Percentiles rank a stretch among this genome's conserved stretches.
Evolutionary conservation across 2,797 vertebrate genomes (phyloP).

Genomic region (Coranthus polyacanthus): DNA sequence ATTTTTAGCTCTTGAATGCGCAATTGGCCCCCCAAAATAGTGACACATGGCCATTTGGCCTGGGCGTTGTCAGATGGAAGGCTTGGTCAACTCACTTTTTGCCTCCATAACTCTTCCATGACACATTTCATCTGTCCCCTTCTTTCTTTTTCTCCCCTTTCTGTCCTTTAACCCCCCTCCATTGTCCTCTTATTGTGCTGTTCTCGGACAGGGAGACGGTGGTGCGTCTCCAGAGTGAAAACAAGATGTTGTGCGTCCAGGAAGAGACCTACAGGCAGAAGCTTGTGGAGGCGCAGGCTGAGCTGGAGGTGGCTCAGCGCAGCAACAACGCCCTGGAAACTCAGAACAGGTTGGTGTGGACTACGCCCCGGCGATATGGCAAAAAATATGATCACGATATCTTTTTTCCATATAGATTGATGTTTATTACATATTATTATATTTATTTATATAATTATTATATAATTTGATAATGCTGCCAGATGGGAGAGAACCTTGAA

Average conservation of each 20-base stretch:
- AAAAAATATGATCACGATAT: no score
- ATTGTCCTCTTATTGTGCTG: background rate
- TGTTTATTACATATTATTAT: background rate
- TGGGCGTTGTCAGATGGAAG: conserved; percentile 23
- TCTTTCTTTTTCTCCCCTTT: background rate
- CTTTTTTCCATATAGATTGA: no score
- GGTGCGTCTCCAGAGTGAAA: conserved; percentile 90
- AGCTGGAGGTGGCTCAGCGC: conserved; percentile 90
- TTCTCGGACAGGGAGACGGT: conserved; percentile 88
- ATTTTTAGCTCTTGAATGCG: conserved; percentile 52
- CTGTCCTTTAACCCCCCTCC: background rate
- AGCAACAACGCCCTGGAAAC: conserved; percentile 88
- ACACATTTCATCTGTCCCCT: conserved; percentile 3
- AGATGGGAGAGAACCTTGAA: no score
- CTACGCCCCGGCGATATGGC: background rate
- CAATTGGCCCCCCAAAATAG: conserved; percentile 24
- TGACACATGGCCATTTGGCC: conserved; percentile 50
- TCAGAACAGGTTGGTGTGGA: conserved; percentile 84
- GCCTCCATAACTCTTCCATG: background rate
- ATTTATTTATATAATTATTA: background rate
- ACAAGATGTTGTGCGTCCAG: conserved; percentile 90
- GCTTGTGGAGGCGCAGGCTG: conserved; percentile 83
- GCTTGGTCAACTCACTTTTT: conserved; percentile 7
- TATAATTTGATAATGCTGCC: no score
- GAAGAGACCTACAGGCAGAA: conserved; percentile 87